phyloP scores from a whole-genome alignment of 2,888 invertebrate genomes.

The Pammene fasciana region DNA sequence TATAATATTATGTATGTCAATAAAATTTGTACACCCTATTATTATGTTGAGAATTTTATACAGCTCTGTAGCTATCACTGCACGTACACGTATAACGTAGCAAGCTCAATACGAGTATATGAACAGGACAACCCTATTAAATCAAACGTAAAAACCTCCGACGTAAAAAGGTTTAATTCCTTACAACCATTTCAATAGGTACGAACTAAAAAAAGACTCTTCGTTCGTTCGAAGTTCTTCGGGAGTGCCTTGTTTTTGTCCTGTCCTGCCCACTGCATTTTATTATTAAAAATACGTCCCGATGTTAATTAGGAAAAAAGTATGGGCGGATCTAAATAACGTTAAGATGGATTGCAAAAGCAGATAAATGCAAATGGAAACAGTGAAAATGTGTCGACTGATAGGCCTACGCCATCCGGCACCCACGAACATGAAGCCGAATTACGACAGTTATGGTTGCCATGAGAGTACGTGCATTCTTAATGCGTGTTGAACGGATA shows the following conservation, averaged over 20 bases:
- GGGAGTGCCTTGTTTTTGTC: not conserved
- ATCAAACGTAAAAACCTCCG: not conserved
- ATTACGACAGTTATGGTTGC: constrained; percentile 47
- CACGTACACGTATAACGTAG: too few species aligned
- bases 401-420: constrained; percentile 60
- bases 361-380: constrained; percentile 45
- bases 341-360: constrained; percentile 25
- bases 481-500: not conserved
- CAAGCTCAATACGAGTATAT: too few species aligned
- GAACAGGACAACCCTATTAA: too few species aligned
- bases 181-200: not conserved
- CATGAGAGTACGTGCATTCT: constrained; percentile 12
- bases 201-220: not conserved
- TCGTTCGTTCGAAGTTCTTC: too few species aligned
- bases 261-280: not conserved
- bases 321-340: constrained; percentile 19
- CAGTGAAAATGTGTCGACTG: constrained; percentile 53
- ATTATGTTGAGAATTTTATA: too few species aligned
- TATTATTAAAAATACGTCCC: constrained; percentile 20
- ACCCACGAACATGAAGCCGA: constrained; percentile 55
- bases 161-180: not conserved
- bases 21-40: too few species aligned
- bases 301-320: constrained; percentile 20
- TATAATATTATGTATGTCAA: too few species aligned
- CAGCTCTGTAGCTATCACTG: too few species aligned